These are phyloP conservation scores for Cheilosia vernalis DNA, from an alignment of 2,888 invertebrate species.

Conservation along the genomic window DNA sequence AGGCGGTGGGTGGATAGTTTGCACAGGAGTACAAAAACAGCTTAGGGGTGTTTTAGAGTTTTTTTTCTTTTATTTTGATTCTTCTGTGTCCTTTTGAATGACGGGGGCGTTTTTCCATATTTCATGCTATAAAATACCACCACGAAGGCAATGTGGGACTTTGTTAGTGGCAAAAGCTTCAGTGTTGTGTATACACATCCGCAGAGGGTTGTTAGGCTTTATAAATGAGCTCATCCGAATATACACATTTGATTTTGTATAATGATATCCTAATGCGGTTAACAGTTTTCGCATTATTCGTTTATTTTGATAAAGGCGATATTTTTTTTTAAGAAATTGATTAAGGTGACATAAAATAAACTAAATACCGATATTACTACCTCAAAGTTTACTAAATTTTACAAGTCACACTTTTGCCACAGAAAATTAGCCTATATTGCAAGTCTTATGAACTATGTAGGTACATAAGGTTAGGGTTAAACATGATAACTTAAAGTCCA, in stretches of 20 bases:
- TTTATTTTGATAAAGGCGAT: too few species aligned
- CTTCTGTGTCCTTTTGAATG: constrained; percentile 19
- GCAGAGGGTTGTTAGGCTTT: constrained; percentile 26
- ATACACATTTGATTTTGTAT: background rate
- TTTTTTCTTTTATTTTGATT: constrained; percentile 20
- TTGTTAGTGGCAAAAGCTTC: constrained; percentile 14
- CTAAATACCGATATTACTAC: too few species aligned
- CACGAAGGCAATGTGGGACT: constrained; percentile 9
- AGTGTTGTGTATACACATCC: constrained; percentile 15
- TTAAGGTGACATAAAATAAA: too few species aligned
- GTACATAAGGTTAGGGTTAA: too few species aligned
- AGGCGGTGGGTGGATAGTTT: constrained; percentile 1
- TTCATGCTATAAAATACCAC: constrained; percentile 15
- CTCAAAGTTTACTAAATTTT: too few species aligned
- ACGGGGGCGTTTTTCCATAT: background rate
- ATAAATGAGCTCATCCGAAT: constrained; percentile 16
- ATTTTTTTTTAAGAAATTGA: too few species aligned
- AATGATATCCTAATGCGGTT: too few species aligned
- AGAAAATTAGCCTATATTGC: too few species aligned
- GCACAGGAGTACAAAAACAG: constrained; percentile 14
- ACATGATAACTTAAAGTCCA: too few species aligned
- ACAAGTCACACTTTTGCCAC: too few species aligned
- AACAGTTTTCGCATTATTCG: too few species aligned
- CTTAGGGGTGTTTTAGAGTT: constrained; percentile 13
- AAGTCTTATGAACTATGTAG: too few species aligned